Conservation (phyloP, 1,140 invertebrate species). For the Zeugodacus cucurbitae region DNA sequence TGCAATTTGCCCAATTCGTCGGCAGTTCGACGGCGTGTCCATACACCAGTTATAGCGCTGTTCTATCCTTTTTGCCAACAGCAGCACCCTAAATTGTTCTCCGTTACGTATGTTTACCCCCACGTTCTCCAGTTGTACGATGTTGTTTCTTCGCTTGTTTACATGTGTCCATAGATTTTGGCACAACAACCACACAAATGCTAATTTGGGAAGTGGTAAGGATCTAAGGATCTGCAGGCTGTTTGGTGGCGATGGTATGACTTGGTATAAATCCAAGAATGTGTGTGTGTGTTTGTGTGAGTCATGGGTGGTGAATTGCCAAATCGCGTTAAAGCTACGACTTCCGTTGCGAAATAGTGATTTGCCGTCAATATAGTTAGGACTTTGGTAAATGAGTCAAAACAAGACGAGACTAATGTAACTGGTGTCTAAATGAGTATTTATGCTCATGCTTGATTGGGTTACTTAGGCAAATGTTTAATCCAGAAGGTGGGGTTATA, state of each 20-base stretch:
- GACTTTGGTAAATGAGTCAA: not conserved
- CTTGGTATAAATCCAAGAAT: not conserved
- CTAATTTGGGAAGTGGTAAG: no score
- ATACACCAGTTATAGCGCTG: not conserved
- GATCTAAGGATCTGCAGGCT: no score
- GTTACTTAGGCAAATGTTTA: not conserved
- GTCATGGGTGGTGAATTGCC: not conserved
- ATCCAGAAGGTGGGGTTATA: not conserved
- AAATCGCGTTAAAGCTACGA: conserved; percentile 32
- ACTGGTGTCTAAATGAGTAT: not conserved
- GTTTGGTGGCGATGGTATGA: no score
- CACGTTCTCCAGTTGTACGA: not conserved
- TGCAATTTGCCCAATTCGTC: conserved; percentile 18
- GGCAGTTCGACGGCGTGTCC: not conserved
- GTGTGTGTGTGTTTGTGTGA: not conserved
- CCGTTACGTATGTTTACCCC: not conserved
- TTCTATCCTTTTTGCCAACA: not conserved
- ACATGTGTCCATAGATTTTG: not conserved
- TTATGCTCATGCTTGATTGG: not conserved
- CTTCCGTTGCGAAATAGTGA: not conserved
- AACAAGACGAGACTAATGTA: not conserved
- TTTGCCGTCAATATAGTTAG: not conserved
- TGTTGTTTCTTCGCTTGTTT: not conserved
- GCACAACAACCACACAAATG: not conserved
- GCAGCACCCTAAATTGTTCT: not conserved